Evolutionary conservation across 2,888 invertebrate genomes (phyloP).

Genomic region (Chirona hameri): DNA sequence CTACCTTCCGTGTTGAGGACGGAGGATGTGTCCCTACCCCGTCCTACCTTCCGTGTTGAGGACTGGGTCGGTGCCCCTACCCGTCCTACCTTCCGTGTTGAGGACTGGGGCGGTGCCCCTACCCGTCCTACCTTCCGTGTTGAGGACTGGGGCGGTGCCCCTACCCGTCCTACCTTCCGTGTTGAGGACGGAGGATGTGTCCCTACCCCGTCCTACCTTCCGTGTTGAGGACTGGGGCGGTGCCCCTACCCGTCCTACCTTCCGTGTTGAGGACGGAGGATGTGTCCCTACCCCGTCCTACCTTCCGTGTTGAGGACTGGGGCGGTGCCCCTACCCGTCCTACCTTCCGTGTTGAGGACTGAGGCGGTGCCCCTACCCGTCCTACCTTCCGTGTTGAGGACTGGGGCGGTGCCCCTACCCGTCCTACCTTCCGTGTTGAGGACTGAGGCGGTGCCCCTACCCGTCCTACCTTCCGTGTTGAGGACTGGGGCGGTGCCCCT

Average conservation of each 20-base stretch:
- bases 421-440: conserved; percentile 33
- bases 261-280: conserved; percentile 34
- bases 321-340: background rate
- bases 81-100: conserved; percentile 32
- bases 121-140: conserved; percentile 31
- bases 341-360: conserved; percentile 35
- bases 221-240: conserved; percentile 34
- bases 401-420: conserved; percentile 14
- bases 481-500: conserved; percentile 32
- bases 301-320: conserved; percentile 35
- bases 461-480: conserved; percentile 32
- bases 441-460: conserved; percentile 30
- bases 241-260: conserved; percentile 1
- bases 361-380: background rate
- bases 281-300: conserved; percentile 5
- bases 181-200: conserved; percentile 33
- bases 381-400: conserved; percentile 34
- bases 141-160: conserved; percentile 34
- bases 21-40: conserved; percentile 29
- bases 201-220: conserved; percentile 29
- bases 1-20: conserved; percentile 34
- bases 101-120: conserved; percentile 32
- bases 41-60: conserved; percentile 33
- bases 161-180: conserved; percentile 29
- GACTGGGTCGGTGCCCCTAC: too few relatives aligned